Percentiles rank a stretch among this genome's conserved stretches.
Evolutionary conservation across 2,113 vertebrate species (phyloP).

Genomic region (Malurus melanocephalus): DNA sequence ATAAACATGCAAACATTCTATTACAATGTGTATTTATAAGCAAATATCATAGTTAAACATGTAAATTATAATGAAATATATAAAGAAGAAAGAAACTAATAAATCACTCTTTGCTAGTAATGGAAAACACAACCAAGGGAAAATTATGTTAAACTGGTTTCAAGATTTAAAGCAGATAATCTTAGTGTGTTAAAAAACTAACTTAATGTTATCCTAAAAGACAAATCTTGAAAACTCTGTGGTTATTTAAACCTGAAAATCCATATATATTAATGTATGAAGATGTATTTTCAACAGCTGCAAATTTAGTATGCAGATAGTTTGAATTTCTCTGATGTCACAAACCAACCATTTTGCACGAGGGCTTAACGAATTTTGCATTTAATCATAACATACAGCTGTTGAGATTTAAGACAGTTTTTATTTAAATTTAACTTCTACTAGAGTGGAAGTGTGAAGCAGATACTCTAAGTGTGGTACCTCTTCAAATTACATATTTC

Average conservation of each 20-base stretch:
- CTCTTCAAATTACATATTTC: not conserved
- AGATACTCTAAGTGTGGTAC: not conserved
- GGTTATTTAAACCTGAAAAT: not conserved
- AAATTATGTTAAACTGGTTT: not conserved
- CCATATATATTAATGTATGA: not conserved
- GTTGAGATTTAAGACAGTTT: not conserved
- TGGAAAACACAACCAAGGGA: not conserved
- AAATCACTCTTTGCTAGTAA: not conserved
- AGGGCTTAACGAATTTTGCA: not conserved
- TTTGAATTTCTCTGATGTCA: not conserved
- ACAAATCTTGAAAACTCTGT: not conserved
- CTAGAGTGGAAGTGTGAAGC: not conserved
- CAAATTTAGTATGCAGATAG: not conserved
- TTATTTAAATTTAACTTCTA: not conserved
- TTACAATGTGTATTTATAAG: not conserved
- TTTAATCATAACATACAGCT: not conserved
- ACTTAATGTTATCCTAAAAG: not conserved
- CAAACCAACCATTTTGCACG: not conserved
- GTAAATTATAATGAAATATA: not conserved
- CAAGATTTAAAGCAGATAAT: not conserved
- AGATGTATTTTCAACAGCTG: not conserved
- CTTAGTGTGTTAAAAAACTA: not conserved
- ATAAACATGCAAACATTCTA: not conserved
- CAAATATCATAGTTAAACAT: not conserved
- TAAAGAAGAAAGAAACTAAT: not conserved